Evolutionary conservation across 2,113 vertebrate species (phyloP).

Genomic region (Marmota monax): DNA sequence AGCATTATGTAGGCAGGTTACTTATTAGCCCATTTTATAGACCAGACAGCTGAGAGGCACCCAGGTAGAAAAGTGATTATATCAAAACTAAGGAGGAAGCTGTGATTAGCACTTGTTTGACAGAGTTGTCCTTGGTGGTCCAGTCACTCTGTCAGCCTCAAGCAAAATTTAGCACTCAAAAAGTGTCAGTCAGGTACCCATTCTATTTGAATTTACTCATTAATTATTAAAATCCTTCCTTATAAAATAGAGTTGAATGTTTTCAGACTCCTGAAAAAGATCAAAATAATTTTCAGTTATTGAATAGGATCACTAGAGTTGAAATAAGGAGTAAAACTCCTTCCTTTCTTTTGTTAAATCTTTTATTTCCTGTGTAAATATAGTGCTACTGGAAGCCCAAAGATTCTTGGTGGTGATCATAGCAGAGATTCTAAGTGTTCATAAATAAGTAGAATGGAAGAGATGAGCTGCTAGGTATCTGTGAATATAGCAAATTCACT

Average conservation of each 20-base stretch:
- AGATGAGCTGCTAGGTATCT: neutral
- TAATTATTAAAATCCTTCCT: neutral
- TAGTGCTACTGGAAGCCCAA: neutral
- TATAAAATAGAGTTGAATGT: neutral
- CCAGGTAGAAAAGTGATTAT: slow-evolving; percentile 8
- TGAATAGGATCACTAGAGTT: neutral
- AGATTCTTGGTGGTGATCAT: neutral
- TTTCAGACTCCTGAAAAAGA: neutral
- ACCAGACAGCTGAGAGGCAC: slow-evolving; percentile 59
- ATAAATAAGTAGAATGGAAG: neutral
- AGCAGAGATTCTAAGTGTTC: neutral
- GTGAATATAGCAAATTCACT: slow-evolving; percentile 6
- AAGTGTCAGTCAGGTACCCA: neutral
- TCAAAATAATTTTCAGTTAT: neutral
- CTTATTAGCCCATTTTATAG: slow-evolving; percentile 74
- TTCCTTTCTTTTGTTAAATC: neutral
- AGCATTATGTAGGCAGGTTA: slow-evolving; percentile 50
- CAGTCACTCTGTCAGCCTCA: neutral
- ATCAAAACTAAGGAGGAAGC: slow-evolving; percentile 26
- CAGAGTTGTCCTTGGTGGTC: neutral
- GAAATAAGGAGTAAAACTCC: neutral
- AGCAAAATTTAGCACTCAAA: neutral
- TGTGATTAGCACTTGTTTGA: slow-evolving; percentile 24
- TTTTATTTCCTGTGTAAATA: neutral
- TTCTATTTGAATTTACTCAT: neutral